Conservation (phyloP, 2,797 vertebrate genomes). For the Australoheros facetus region DNA sequence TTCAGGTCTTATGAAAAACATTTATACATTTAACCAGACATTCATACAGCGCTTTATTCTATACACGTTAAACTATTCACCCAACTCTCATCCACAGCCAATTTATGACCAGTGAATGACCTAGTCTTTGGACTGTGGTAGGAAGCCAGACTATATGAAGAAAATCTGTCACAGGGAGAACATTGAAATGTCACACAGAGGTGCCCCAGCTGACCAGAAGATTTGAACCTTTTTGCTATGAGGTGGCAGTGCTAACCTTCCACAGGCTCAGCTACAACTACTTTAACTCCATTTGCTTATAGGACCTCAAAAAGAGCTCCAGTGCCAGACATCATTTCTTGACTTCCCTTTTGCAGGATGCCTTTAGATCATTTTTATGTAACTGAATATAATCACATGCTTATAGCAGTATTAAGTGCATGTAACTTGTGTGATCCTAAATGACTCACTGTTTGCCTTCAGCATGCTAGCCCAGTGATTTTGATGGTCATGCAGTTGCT, state of each 20-base stretch:
- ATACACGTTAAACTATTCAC: no score
- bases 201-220: no score
- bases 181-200: neutral
- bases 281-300: neutral
- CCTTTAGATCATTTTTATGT: neutral
- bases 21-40: neutral
- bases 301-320: neutral
- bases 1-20: neutral
- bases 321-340: neutral
- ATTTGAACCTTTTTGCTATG: neutral
- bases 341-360: neutral
- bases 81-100: no score
- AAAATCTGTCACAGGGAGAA: neutral
- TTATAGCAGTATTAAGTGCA: neutral
- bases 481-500: slow-evolving; percentile 11
- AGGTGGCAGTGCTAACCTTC: neutral
- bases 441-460: slow-evolving; percentile 2
- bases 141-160: neutral
- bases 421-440: neutral
- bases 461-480: neutral
- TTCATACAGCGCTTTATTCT: neutral
- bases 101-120: no score
- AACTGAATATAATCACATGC: neutral
- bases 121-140: neutral
- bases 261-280: neutral